Evolutionary conservation across 2,888 invertebrate species (phyloP).

Genomic region (Anodontia alba): DNA sequence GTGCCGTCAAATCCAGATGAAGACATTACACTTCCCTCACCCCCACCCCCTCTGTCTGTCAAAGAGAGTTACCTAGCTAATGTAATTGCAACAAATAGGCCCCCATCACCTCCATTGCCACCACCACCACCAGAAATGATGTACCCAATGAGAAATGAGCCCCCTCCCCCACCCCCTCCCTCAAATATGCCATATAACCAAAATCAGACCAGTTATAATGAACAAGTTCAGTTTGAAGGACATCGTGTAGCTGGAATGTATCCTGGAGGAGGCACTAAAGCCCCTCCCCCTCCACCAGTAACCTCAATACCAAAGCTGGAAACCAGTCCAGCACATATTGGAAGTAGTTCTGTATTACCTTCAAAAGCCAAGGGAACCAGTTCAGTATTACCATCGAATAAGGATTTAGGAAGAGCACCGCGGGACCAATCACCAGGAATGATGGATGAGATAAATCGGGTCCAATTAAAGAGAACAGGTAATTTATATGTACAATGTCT

Average conservation of each 20-base stretch:
- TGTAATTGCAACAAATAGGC: conserved; percentile 46
- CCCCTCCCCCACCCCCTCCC: conserved; percentile 60
- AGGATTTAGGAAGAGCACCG: neutral
- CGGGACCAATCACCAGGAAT: conserved; percentile 41
- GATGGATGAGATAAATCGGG: conserved; percentile 47
- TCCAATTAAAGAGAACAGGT: conserved; percentile 60
- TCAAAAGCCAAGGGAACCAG: neutral
- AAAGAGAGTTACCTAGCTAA: conserved; percentile 60
- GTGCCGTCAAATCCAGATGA: conserved; percentile 49
- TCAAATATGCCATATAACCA: conserved; percentile 29
- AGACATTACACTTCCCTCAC: conserved; percentile 57
- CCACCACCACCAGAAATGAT: conserved; percentile 68
- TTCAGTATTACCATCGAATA: conserved; percentile 1
- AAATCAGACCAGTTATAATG: conserved; percentile 3
- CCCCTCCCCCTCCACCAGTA: conserved; percentile 64
- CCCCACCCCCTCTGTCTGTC: conserved; percentile 61
- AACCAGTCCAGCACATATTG: conserved; percentile 15
- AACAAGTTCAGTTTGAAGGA: neutral
- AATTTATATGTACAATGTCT: too few species aligned
- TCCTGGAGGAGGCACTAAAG: conserved; percentile 16
- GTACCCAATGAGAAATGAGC: conserved; percentile 11
- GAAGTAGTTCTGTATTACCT: conserved; percentile 20
- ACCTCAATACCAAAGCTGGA: conserved; percentile 47
- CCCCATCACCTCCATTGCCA: conserved; percentile 72
- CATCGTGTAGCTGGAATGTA: neutral